A percentile compares a stretch with the other conserved stretches of the same genome.
These are phyloP conservation scores for Hemistola chrysoprasaria DNA, from an alignment of 2,888 invertebrate species.

Conservation along the genomic window DNA sequence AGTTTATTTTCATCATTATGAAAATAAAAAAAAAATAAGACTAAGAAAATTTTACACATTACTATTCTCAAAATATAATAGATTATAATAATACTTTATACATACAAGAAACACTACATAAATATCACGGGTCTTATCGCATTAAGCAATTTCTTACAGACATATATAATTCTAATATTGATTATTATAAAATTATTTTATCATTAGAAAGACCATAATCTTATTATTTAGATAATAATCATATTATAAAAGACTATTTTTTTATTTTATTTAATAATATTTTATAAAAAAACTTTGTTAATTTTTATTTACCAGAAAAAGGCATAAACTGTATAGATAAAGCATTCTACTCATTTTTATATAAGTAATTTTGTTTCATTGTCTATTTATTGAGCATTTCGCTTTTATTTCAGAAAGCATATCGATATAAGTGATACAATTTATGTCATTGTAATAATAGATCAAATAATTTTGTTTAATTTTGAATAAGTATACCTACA, in stretches of 20 bases:
- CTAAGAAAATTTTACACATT: no score
- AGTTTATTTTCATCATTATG: neutral
- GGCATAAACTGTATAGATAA: constrained; percentile 34
- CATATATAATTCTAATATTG: no score
- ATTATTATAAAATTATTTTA: no score
- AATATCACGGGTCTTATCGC: no score
- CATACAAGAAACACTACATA: no score
- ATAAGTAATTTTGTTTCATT: constrained; percentile 30
- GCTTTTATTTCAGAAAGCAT: constrained; percentile 60
- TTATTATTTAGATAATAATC: no score
- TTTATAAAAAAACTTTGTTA: constrained; percentile 1
- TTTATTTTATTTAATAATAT: constrained; percentile 4
- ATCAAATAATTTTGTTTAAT: constrained; percentile 55
- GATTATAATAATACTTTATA: no score
- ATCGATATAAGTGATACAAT: constrained; percentile 65
- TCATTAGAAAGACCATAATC: no score
- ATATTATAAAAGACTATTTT: no score
- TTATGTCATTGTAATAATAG: constrained; percentile 58
- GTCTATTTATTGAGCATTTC: constrained; percentile 29
- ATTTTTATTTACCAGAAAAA: constrained; percentile 30
- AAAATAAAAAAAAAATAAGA: no score
- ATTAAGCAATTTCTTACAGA: no score
- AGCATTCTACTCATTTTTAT: constrained; percentile 33
- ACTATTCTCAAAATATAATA: no score
- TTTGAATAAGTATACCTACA: constrained; percentile 67